phyloP scores from a whole-genome alignment of 2,113 vertebrate genomes.

The Thryonomys swinderianus region DNA sequence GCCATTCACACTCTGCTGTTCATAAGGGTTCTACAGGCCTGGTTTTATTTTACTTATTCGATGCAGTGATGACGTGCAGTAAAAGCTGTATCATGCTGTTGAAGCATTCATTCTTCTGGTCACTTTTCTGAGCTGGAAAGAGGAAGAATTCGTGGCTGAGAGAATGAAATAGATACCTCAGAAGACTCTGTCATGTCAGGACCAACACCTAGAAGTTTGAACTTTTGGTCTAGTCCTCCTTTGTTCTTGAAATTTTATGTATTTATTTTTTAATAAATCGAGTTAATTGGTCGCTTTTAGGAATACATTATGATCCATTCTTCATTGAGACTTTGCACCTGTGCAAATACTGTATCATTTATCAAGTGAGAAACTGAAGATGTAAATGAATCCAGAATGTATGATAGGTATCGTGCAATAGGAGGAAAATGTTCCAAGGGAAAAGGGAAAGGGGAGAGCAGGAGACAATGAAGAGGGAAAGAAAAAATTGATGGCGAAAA shows the following conservation, averaged over 20 bases:
- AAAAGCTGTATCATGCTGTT: neutral
- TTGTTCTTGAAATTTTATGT: neutral
- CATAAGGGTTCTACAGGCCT: neutral
- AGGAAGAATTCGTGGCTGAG: neutral
- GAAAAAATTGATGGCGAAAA: too few relatives aligned
- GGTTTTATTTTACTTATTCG: neutral
- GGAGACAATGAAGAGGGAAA: too few relatives aligned
- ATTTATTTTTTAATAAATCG: too few relatives aligned
- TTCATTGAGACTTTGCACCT: too few relatives aligned
- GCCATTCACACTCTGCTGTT: neutral
- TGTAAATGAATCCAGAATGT: too few relatives aligned
- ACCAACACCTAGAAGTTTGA: neutral
- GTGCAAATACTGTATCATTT: too few relatives aligned
- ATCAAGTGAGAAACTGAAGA: too few relatives aligned
- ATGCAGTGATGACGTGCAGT: neutral
- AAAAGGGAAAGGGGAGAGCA: too few relatives aligned
- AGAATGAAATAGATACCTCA: neutral
- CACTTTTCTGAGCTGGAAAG: conserved; percentile 16
- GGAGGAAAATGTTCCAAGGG: too few relatives aligned
- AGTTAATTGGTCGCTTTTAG: too few relatives aligned
- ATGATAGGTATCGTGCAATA: too few relatives aligned
- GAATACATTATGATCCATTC: too few relatives aligned
- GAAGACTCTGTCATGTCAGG: neutral
- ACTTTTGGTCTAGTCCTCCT: neutral
- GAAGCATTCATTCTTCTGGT: neutral